Conservation (phyloP, 2,888 invertebrate genomes). For the Latrodectus hesperus region DNA sequence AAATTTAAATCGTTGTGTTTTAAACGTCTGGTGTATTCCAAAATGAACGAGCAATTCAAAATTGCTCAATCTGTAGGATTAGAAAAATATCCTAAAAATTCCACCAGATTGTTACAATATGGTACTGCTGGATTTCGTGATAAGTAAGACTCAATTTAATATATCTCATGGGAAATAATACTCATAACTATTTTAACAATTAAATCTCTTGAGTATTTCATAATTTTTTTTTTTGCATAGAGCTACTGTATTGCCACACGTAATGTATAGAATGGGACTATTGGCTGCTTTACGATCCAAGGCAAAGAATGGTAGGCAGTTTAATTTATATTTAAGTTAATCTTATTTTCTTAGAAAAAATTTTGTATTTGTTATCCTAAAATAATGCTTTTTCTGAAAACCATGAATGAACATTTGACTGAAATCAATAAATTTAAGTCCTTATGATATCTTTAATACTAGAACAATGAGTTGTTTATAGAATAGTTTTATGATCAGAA, state of each 20-base stretch:
- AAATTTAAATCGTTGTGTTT: not conserved
- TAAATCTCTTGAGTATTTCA: not conserved
- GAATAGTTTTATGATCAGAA: not conserved
- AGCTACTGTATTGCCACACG: conserved; percentile 88
- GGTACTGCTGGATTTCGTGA: conserved; percentile 78
- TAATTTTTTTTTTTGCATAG: conserved; percentile 78
- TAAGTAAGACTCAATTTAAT: conserved; percentile 73
- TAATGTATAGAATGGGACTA: conserved; percentile 95
- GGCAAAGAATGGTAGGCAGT: conserved; percentile 82
- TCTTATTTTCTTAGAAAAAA: not conserved
- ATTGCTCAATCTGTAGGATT: conserved; percentile 13
- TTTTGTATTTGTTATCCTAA: not conserved
- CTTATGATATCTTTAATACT: no score
- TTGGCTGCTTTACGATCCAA: conserved; percentile 92
- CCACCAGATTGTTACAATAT: conserved; percentile 74
- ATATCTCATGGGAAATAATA: conserved; percentile 67
- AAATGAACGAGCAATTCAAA: conserved; percentile 22
- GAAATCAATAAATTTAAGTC: no score
- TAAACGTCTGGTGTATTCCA: not conserved
- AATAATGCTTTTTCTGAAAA: not conserved
- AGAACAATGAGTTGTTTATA: not conserved
- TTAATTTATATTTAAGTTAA: conserved; percentile 72
- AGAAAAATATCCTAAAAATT: conserved; percentile 64
- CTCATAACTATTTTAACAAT: conserved; percentile 21
- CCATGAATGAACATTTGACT: no score